Evolutionary conservation across 1,140 invertebrate genomes (phyloP).

Genomic region (Penaeus vannamei): DNA sequence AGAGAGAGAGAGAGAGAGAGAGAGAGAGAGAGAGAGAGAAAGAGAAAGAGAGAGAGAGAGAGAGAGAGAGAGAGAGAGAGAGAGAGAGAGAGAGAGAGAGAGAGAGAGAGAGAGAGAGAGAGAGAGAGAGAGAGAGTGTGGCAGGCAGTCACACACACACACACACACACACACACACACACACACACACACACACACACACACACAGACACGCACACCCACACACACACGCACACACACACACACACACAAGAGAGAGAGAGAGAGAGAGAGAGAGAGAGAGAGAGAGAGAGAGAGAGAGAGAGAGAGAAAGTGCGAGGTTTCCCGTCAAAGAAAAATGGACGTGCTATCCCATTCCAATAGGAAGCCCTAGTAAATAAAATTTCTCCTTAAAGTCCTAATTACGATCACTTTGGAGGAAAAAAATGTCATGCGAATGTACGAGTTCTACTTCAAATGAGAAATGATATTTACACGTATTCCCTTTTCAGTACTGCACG

Average conservation of each 20-base stretch:
- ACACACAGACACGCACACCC: neutral
- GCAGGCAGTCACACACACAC: slow-evolving; percentile 29
- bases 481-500: too few relatives aligned
- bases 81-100: neutral
- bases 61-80: neutral
- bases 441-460: too few relatives aligned
- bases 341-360: too few relatives aligned
- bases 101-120: neutral
- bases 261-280: neutral
- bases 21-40: neutral
- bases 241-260: neutral
- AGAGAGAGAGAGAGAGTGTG: neutral
- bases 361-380: too few relatives aligned
- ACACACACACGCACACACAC: too few relatives aligned
- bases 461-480: too few relatives aligned
- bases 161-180: neutral
- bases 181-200: neutral
- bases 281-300: neutral
- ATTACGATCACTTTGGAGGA: too few relatives aligned
- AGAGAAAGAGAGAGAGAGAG: neutral
- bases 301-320: neutral
- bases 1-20: neutral
- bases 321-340: too few relatives aligned
- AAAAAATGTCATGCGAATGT: too few relatives aligned
- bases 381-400: too few relatives aligned